A percentile compares a stretch with the other conserved stretches of the same genome.
Evolutionary conservation across 2,888 invertebrate genomes (phyloP).

Genomic region (Eutolmus rufibarbis): DNA sequence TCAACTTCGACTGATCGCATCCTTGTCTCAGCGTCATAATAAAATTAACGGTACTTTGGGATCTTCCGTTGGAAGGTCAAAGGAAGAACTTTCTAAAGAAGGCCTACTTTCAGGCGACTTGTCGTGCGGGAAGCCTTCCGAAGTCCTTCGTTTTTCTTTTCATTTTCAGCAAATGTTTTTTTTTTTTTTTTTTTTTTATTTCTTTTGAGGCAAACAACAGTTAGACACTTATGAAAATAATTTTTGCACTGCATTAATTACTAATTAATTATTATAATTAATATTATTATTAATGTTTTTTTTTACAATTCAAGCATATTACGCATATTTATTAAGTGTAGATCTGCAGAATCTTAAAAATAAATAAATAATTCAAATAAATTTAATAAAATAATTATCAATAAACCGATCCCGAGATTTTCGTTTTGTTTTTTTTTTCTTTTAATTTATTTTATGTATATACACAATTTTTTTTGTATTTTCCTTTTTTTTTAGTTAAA

Average conservation of each 20-base stretch:
- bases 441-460: background rate
- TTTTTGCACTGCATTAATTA: background rate
- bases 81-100: no score
- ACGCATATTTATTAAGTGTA: background rate
- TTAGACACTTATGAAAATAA: background rate
- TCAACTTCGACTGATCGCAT: no score
- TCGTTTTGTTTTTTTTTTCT: background rate
- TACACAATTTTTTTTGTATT: background rate
- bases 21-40: no score
- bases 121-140: no score
- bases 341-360: background rate
- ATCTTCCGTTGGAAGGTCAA: no score
- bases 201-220: background rate
- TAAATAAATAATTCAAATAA: no score
- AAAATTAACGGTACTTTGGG: no score
- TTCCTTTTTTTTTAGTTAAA: constrained; percentile 11
- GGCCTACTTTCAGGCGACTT: no score
- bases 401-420: background rate
- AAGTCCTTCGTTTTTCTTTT: no score
- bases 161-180: background rate
- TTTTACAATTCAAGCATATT: background rate
- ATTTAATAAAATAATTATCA: background rate
- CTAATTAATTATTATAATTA: background rate
- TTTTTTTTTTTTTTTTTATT: background rate
- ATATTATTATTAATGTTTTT: background rate